Percentiles rank a stretch among this genome's conserved stretches.
phyloP scores from a whole-genome alignment of 2,797 vertebrate genomes.

The Heliangelus exortis region DNA sequence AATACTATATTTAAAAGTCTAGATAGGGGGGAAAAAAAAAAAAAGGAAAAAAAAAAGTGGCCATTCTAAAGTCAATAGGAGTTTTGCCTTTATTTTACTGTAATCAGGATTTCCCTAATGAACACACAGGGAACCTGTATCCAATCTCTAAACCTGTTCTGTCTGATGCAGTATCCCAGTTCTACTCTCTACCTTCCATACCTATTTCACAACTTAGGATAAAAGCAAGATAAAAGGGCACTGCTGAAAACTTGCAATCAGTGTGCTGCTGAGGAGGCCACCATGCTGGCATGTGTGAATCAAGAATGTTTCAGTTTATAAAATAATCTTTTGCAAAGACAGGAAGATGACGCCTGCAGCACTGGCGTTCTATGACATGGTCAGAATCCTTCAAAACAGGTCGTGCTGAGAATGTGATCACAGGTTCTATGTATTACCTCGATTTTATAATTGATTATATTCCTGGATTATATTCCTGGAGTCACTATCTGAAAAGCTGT shows the following conservation, averaged over 20 bases:
- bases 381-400: conserved; percentile 42
- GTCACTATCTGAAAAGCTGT: conserved; percentile 67
- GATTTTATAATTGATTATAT: conserved; percentile 74
- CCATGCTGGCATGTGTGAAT: not conserved
- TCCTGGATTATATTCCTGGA: conserved; percentile 56
- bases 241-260: not conserved
- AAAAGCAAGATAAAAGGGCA: not conserved
- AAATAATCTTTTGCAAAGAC: not conserved
- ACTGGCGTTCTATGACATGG: not conserved
- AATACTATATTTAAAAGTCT: not conserved
- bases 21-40: not conserved
- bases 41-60: not conserved
- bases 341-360: conserved; percentile 3
- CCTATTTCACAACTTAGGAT: not conserved
- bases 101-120: not conserved
- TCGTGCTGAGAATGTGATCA: conserved; percentile 47
- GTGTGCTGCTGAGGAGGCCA: not conserved
- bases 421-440: conserved; percentile 48
- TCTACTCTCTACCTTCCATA: not conserved
- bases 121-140: not conserved
- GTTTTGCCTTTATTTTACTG: not conserved
- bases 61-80: not conserved
- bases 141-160: not conserved
- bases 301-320: not conserved
- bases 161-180: not conserved